These are phyloP conservation scores for Drosophila prolongata DNA, from an alignment of 2,888 invertebrate genomes.

Conservation along the genomic window DNA sequence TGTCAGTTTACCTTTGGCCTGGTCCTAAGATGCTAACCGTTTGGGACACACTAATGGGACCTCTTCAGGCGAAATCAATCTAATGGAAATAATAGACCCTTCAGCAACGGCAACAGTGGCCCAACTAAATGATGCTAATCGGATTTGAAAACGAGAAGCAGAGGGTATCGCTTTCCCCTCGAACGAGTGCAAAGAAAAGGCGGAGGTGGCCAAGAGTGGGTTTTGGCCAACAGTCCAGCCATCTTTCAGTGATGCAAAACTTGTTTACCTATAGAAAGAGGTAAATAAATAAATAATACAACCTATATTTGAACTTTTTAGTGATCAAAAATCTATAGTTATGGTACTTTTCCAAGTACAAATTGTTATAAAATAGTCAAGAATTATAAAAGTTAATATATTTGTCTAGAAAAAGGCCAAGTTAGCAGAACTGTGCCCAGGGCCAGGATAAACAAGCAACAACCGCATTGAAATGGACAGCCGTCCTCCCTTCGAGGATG, in stretches of 20 bases:
- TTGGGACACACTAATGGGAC: conserved; percentile 38
- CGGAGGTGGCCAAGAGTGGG: conserved; percentile 38
- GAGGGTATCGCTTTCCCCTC: conserved; percentile 41
- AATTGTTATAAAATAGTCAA: too few relatives aligned
- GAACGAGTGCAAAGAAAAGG: conserved; percentile 47
- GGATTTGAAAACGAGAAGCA: conserved; percentile 69
- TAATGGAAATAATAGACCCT: conserved; percentile 67
- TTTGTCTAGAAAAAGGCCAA: conserved; percentile 12
- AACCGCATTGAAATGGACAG: conserved; percentile 68
- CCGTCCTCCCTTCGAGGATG: conserved; percentile 8
- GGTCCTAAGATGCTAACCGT: conserved; percentile 12
- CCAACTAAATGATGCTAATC: conserved; percentile 78
- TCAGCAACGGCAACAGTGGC: conserved; percentile 54
- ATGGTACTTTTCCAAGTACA: too few relatives aligned
- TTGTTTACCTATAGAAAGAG: neutral
- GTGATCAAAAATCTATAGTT: too few relatives aligned
- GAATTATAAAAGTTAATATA: neutral
- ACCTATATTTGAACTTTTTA: too few relatives aligned
- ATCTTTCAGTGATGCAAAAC: conserved; percentile 9
- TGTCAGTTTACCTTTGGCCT: conserved; percentile 28
- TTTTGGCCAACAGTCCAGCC: conserved; percentile 15
- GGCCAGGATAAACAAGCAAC: conserved; percentile 60
- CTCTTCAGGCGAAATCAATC: conserved; percentile 62
- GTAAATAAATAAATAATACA: neutral
- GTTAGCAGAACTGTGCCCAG: conserved; percentile 7